Base-by-base conservation (phyloP, 2,888 invertebrate species). In the Drosophila pseudotakahashii region DNA sequence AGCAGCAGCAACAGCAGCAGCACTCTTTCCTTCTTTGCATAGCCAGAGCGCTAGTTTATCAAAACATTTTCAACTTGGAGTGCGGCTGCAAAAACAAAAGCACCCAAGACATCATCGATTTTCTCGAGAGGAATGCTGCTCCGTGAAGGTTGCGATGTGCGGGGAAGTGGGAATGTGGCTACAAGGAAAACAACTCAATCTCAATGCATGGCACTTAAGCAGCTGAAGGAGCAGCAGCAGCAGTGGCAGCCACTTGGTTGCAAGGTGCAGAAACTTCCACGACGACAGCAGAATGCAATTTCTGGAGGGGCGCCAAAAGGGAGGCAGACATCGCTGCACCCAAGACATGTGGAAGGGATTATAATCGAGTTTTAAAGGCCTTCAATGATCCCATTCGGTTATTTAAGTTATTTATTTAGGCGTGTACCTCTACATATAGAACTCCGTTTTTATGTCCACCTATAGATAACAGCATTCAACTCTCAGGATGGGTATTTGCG, bases 11-110 rank as follows among this genome's bases (percentile, higher is more conserved):
- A 7, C 26, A 26, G 26, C 30, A 30, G 39, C 55, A 39, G 23
- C 53, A 41, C 14, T 30, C 4, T 11, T 54, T n/a, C 61, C 47
- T 39, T 47, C 62, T 82, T 84, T 81, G 82, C 85, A 79, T 84
- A 68, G 54, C 60, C 52, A 76, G 70, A 78, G 78, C 41, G 62
- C 78, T 76, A 86, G 86, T 82, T 88, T 82, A 82, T 88, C 79
- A 82, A 85, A 83, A 83, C 88, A 88, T 82, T 81, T 84, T 85
- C 80, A 83, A 88, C 80, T 88, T 76, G 76, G 79, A 85, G 86
- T 79, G 82, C 88, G 82, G 88, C 83, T 79, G 75, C 68, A 85
- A 88, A 85, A 88, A 85, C 82, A 83, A 88, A 68, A 34, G 75
- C 62, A 51, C 64, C 73, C 64, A 71, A 63, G 73, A 73, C 73